Base-by-base conservation (phyloP, 2,888 invertebrate species). In the Xestobium rufovillosum region DNA sequence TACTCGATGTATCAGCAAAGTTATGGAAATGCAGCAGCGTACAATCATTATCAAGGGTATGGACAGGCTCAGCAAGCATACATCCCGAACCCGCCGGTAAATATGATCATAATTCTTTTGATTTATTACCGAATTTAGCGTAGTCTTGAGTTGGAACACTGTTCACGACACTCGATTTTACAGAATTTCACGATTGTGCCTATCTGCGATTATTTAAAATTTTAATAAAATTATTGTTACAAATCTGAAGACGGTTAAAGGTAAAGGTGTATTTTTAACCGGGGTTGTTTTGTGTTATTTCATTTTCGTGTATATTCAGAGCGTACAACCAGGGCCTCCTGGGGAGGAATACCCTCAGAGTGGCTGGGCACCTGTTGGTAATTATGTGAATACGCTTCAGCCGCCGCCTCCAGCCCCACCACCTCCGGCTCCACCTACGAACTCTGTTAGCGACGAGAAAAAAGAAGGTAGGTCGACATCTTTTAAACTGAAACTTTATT, bases 351-450 rank as follows among this genome's bases (percentile, higher is more conserved):
- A 49, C 34, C 43, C 45, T 14, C 45, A 47, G 34, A 40, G 47
- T 40, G 50, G 45, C 31, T 56, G 56, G 56, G 53, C 49, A 31
- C 50, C 52, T 8, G 52, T 50, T 30, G 43, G 39, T 28, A 42
- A 43, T 2, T 51, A 51, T 41, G 38, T 34, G 6, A 41, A 39
- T 13, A 35, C 40, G 37, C 28, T 10, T 25, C 47, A 48, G 23
- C 36, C 37, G 12, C 40, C 45, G 16, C 25, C 19, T n/a, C 32
- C 37, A 17, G 30, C 13, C 31, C 36, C 38, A 32, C 34, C 27
- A 52, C 1, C 50, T 60, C 44, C 51, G 1, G 49, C 55, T 1
- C 55, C 59, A 0, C 55, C 49, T 2, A 59, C 61, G 1, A 63
- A 65, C 1, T 66, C 37, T 16, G 12, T 36, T 4, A 19, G 32